These are phyloP conservation scores for Salvelinus alpinus DNA, from an alignment of 2,113 vertebrate genomes.

Conservation along the genomic window DNA sequence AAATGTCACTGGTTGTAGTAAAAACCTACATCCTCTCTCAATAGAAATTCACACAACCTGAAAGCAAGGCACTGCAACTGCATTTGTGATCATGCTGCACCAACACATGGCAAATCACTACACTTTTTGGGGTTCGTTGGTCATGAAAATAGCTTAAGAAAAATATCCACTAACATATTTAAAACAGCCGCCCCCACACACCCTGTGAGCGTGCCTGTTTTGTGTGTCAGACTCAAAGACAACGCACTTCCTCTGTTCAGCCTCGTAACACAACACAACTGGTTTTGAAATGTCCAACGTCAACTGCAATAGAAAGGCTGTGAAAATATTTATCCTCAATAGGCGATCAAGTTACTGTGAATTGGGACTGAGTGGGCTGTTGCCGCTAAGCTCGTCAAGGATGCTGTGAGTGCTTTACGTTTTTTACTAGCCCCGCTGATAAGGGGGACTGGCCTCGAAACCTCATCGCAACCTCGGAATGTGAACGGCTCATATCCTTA, in stretches of 20 bases:
- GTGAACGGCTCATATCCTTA: conserved; percentile 12
- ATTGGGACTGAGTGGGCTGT: conserved; percentile 25
- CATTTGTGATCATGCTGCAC: conserved; percentile 51
- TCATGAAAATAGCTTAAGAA: conserved; percentile 48
- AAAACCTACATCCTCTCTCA: conserved; percentile 1
- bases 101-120: conserved; percentile 60
- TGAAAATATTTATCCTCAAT: conserved; percentile 46
- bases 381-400: conserved; percentile 42
- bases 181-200: conserved; percentile 43
- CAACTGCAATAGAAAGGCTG: conserved; percentile 55
- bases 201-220: conserved; percentile 49
- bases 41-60: conserved; percentile 34
- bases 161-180: conserved; percentile 51
- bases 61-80: conserved; percentile 40
- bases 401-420: conserved; percentile 32
- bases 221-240: conserved; percentile 45
- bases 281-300: conserved; percentile 51
- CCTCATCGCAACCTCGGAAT: conserved; percentile 26
- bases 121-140: neutral
- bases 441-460: conserved; percentile 8
- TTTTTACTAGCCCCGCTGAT: conserved; percentile 49
- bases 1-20: too few species aligned
- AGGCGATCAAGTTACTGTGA: conserved; percentile 49
- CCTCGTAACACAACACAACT: conserved; percentile 44
- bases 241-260: conserved; percentile 51